Percentiles rank a stretch among this genome's conserved stretches.
These are phyloP conservation scores for Bedellia somnulentella DNA, from an alignment of 2,888 invertebrate species.

Conservation along the genomic window DNA sequence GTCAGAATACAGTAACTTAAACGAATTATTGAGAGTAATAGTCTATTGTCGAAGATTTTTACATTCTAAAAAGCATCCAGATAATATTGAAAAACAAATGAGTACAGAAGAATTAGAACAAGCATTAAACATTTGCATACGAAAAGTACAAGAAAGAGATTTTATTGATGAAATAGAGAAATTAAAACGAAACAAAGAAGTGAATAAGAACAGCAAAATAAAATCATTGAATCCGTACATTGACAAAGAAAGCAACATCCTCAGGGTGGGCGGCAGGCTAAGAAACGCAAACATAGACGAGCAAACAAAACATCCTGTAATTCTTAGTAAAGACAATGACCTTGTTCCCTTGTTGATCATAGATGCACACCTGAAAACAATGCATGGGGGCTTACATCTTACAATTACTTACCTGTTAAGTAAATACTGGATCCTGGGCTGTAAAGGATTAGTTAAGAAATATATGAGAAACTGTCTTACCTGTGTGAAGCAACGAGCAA, in stretches of 20 bases:
- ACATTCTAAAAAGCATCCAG: no score
- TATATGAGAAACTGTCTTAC: neutral
- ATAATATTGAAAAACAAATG: no score
- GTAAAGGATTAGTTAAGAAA: slow-evolving; percentile 5
- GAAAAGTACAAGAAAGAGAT: neutral
- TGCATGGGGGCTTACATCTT: slow-evolving; percentile 7
- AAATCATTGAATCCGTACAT: neutral
- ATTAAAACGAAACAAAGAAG: no score
- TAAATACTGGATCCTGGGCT: slow-evolving; percentile 7
- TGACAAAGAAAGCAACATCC: neutral
- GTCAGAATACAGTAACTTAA: slow-evolving; percentile 5
- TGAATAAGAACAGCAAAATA: neutral
- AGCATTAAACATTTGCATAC: no score
- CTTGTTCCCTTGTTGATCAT: slow-evolving; percentile 4
- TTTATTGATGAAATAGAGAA: neutral
- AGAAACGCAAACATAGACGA: no score
- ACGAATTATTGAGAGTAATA: neutral
- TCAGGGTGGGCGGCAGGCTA: slow-evolving; percentile 3
- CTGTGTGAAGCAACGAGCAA: neutral
- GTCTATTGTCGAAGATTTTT: no score
- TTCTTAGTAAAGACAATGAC: slow-evolving; percentile 5
- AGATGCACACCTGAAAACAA: slow-evolving; percentile 9
- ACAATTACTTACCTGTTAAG: slow-evolving; percentile 6
- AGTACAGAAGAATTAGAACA: no score
- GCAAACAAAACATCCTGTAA: slow-evolving; percentile 4